These are phyloP conservation scores for Podarcis raffonei DNA, from an alignment of 2,113 vertebrate species.

Conservation along the genomic window DNA sequence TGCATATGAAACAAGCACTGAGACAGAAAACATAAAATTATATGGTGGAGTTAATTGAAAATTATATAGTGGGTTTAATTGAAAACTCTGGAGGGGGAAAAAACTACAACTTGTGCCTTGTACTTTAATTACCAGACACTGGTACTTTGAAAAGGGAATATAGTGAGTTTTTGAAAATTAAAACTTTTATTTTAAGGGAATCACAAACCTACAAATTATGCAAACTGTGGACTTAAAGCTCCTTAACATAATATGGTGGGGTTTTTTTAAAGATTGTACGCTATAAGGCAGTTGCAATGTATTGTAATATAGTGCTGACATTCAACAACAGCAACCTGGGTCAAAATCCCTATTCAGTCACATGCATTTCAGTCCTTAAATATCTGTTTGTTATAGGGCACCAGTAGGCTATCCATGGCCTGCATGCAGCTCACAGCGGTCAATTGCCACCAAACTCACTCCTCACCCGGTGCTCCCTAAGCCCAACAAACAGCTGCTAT, in stretches of 20 bases:
- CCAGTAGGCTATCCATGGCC: no score
- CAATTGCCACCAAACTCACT: no score
- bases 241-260: neutral
- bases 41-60: slow-evolving; percentile 9
- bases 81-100: neutral
- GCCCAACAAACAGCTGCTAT: no score
- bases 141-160: neutral
- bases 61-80: slow-evolving; percentile 5
- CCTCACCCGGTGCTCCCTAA: no score
- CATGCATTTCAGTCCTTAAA: neutral
- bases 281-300: no score
- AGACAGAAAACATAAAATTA: neutral
- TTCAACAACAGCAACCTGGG: neutral
- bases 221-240: neutral
- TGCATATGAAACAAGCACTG: neutral
- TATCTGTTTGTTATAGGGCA: no score
- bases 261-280: neutral
- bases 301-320: neutral
- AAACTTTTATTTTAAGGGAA: neutral
- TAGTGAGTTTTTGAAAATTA: neutral
- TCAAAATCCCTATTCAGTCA: no score
- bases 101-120: neutral
- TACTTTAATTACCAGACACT: neutral
- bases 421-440: no score
- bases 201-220: neutral